Evolutionary conservation across 2,888 invertebrate species (phyloP), one percentile per base, ranked within the genome.

Genomic region (Heteropelma amictum): DNA sequence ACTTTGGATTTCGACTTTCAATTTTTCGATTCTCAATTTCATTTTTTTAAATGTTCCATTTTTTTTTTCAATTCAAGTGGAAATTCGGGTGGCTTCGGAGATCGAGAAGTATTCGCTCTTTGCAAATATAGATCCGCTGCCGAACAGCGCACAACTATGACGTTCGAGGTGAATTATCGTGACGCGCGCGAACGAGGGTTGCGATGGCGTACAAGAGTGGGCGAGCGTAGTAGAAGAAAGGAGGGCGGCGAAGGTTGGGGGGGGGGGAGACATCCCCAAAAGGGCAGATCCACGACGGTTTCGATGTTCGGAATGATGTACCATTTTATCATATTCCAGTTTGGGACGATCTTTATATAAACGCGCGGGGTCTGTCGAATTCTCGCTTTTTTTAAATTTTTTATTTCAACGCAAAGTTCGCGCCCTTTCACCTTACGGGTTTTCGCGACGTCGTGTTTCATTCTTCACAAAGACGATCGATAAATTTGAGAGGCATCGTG

Each of bases 91-190:
- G n/a, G n/a, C n/a, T 5, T 14, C 17, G 8, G 1, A 8, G 58
- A 58, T 10, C 21, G 38, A 61, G n/a, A 45, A 30, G 42, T 45
- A n/a, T 58, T 60, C 53, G 28, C 56, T 30, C 58, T 45, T 35
- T 19, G 65, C 65, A 72, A 65, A 65, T 65, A 65, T 60, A 65
- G 72, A 72, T 68, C 68, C 19, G 68, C 19, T 26, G 30, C 54
- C 21, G 47, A 54, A 54, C 42, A 40, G 56, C 42, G 33, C 56
- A n/a, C n/a, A 63, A 73, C 63, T 69, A 63, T 68, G 68, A 73
- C 73, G 73, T 73, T 63, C 26, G 49, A 56, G 42, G 72, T 68
- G 68, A 73, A 73, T n/a, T 73, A 73, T 51, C 53, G 45, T 72
- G 67, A 72, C 67, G 72, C 58, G 72, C 26, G 40, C 61, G 53